phyloP scores from a whole-genome alignment of 2,797 vertebrate genomes.

The Glyptemys insculpta region DNA sequence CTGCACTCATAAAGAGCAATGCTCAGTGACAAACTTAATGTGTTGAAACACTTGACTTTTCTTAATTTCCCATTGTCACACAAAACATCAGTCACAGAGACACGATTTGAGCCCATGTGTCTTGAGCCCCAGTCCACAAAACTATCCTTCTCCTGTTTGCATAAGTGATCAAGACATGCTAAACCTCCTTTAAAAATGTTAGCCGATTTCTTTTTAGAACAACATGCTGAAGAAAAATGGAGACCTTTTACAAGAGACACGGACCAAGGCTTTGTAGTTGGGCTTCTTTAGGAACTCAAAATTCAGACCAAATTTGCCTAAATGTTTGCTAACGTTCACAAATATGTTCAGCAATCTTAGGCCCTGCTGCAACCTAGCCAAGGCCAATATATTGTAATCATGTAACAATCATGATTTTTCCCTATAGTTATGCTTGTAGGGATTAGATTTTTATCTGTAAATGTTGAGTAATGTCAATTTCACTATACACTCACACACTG shows the following conservation, averaged over 20 bases:
- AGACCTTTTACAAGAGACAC: neutral
- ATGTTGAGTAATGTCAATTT: neutral
- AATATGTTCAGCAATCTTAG: neutral
- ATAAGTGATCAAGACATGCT: neutral
- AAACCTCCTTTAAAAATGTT: neutral
- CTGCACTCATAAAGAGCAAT: neutral
- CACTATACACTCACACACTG: neutral
- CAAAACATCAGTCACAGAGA: neutral
- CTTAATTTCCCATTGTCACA: neutral
- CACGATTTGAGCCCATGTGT: neutral
- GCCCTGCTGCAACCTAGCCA: neutral
- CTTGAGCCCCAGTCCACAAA: neutral
- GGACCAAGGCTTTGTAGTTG: neutral
- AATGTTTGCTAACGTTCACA: neutral
- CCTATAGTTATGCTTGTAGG: neutral
- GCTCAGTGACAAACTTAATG: neutral
- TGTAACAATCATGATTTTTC: neutral
- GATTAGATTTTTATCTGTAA: neutral
- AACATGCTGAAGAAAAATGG: neutral
- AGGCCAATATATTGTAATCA: neutral
- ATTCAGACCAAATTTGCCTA: neutral
- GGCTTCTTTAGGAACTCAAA: neutral
- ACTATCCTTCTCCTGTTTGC: neutral
- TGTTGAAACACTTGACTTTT: fast-evolving
- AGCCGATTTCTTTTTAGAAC: neutral